A percentile compares a stretch with the other conserved stretches of the same genome.
phyloP scores from a whole-genome alignment of 2,797 vertebrate species.

The Buceros bicornis region DNA sequence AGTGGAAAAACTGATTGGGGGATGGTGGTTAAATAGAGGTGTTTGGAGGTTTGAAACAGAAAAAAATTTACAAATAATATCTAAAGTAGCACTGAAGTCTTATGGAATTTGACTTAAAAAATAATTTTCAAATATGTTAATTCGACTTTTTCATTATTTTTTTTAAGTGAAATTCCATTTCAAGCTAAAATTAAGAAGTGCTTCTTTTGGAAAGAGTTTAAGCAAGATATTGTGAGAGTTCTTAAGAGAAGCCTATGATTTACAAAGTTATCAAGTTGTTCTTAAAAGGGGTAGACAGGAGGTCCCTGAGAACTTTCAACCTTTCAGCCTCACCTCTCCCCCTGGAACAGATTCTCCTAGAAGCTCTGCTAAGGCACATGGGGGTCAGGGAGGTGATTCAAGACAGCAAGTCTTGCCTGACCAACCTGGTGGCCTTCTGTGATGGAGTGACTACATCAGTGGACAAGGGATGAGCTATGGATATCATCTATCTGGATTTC shows the following conservation, averaged over 20 bases:
- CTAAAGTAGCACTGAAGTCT: not conserved
- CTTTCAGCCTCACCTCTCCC: not conserved
- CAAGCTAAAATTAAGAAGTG: not conserved
- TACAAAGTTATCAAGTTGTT: not conserved
- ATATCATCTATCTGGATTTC: no score
- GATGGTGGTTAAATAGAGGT: not conserved
- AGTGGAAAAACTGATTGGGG: not conserved
- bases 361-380: not conserved
- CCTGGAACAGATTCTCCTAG: not conserved
- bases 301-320: not conserved
- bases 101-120: not conserved
- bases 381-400: not conserved
- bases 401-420: not conserved
- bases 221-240: not conserved
- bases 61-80: not conserved
- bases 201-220: not conserved
- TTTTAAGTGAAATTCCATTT: not conserved
- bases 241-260: not conserved
- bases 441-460: no score
- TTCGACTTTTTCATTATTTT: not conserved
- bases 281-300: not conserved
- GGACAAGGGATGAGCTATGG: no score
- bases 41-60: not conserved
- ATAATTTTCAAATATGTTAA: not conserved
- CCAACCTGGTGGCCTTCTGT: no score